Evolutionary conservation across 2,797 vertebrate species (phyloP), one percentile per base, ranked within the genome.

Genomic region (Chelon auratus): DNA sequence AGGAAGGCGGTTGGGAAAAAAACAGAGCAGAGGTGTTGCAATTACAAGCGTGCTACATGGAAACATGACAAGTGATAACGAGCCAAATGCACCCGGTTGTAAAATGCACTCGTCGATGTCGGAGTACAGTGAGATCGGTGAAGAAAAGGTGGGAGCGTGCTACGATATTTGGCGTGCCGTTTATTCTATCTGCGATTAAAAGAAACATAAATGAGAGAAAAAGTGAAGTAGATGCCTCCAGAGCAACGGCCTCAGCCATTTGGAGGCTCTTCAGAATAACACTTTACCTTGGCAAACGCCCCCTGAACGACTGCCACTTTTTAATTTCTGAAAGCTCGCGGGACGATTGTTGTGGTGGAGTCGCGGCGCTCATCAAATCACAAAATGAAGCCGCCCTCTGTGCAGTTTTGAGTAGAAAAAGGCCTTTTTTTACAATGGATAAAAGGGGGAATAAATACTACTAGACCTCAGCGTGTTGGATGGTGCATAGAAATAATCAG

Each of bases 1-100:
- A 82, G 77, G 60, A 61, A 37, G 64, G 48, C 33, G 78, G 68
- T 66, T 73, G 75, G 67, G 75, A n/a, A 24, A 26, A 55, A 45
- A 68, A 67, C 70, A 66, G 55, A 72, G 40, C 63, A 59, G 78
- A 85, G 72, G 86, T 81, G 66, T 60, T 42, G 62, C 86, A 89
- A 91, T 93, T 93, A 90, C 88, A 82, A 50, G 76, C 2, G 74
- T 87, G 86, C 87, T 64, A 72, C 80, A 92, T 89, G 80, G 74
- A 82, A 33, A 89, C 75, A 64, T 67, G 86, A 87, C 85, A 78
- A 18, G 67, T 63, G 90, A 92, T 82, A 86, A 83, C 83, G 70
- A 72, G 74, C 78, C 81, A 72, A 78, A 75, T 55, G 74, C 67
- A 56, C 53, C 55, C 66, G 63, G 57, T 64, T 71, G 84, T 67